Base-by-base conservation (phyloP, 2,888 invertebrate species). In the Sialis fuliginosa region DNA sequence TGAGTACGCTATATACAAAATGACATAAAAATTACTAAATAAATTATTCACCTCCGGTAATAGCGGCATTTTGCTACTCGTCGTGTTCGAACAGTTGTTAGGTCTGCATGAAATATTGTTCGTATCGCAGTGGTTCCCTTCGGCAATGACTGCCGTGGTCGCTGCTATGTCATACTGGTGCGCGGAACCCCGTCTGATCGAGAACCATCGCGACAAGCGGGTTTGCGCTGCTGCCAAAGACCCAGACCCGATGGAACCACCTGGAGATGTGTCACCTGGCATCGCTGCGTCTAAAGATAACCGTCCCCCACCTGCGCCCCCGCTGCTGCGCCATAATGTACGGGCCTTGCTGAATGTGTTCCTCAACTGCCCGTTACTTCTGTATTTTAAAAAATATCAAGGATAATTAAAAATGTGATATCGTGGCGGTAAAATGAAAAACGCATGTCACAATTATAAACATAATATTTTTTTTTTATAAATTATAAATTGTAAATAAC, bases 201-300 rank as follows among this genome's bases (percentile, higher is more conserved):
- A 89, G 70, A 90, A 91, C 88, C 89, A 90, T 54, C 91, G 73
- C 33, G 88, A 81, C 43, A 90, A 71, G 48, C 85, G 72, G 51
- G 87, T 84, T 54, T 81, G 58, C n/a, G 56, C 54, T 9, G 51
- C 49, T 6, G 52, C 48, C 8, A 49, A 42, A 6, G 42, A 44
- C 12, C 33, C 43, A 6, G 33, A 42, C 22, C 22, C 22, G 22
- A 22, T 22, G 4, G 22, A 22, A 52, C 54, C 54, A 53, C 58
- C 48, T 57, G 59, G 7, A 60, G 60, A 39, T 60, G 59, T 43
- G 55, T 62, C 61, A 31, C 58, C 58, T 7, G 62, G 59, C 10
- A 62, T 50, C 12, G 57, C 52, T 39, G 56, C 54, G 48, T 62
- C 62, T 42, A 62, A 50, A 4, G 62, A 60, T 48, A 61, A 54